Evolutionary conservation across 2,888 invertebrate genomes (phyloP).

Genomic region (Callimorpha dominula): DNA sequence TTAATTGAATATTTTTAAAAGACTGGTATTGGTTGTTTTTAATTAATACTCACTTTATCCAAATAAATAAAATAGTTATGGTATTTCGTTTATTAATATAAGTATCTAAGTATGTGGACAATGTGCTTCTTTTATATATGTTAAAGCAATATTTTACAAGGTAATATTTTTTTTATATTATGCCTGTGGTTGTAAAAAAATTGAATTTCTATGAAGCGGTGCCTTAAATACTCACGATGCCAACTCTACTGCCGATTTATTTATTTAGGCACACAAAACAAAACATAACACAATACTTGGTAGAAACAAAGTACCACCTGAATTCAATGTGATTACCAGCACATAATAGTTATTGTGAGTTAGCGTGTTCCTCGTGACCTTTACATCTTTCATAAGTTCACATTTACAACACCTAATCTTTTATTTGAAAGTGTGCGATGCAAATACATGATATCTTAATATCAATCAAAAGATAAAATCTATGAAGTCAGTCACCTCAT

Average conservation of each 20-base stretch:
- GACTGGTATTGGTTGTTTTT: constrained; percentile 2
- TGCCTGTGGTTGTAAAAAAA: too few relatives aligned
- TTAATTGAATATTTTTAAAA: constrained; percentile 58
- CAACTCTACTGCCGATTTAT: background rate
- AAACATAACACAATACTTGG: too few relatives aligned
- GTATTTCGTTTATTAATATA: background rate
- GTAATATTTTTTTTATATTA: background rate
- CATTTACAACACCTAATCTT: background rate
- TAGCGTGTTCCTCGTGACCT: background rate
- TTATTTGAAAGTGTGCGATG: background rate
- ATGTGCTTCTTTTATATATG: background rate
- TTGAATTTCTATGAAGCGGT: too few relatives aligned
- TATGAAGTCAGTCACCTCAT: background rate
- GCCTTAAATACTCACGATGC: background rate
- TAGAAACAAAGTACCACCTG: background rate
- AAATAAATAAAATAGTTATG: background rate
- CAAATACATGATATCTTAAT: background rate
- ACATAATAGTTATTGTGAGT: background rate
- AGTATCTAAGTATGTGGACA: background rate
- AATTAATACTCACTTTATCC: background rate
- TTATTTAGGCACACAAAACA: too few relatives aligned
- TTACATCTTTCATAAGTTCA: background rate
- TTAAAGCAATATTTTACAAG: background rate
- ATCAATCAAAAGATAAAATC: background rate
- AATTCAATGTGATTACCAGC: too few relatives aligned